Evolutionary conservation across 2,888 invertebrate genomes (phyloP), one percentile per base, ranked within the genome.

Genomic region (Tetragonula carbonaria): DNA sequence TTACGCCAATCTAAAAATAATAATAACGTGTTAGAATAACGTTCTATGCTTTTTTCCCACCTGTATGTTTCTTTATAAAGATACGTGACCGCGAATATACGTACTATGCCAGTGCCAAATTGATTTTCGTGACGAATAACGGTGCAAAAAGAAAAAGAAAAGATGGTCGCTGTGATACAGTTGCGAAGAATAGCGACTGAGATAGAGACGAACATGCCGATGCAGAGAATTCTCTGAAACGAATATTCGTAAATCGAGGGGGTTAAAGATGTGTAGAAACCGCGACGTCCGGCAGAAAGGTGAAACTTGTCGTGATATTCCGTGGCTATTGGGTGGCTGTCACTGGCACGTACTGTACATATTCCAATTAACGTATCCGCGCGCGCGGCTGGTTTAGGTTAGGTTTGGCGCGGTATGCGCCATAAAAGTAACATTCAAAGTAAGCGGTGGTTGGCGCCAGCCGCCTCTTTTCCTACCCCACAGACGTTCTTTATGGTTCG

Each of bases 341-440:
- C 80, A 80, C 80, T 76, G 80, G 45, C 65, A 70, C 51, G 65
- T 76, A 82, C 84, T 82, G 85, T 82, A 81, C 86, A 65, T 79
- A 77, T 84, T 84, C 85, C 89, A 88, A 89, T 89, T 89, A 89
- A 86, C 85, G 86, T 88, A 82, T 83, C 82, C 80, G 74, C 65
- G 86, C 80, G 74, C 65, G 86, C 76, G 82, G 85, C 67, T 85
- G 86, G 85, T 84, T 33, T 33, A 33, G 33, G 33, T 33, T 33
- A 33, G 33, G 33, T 33, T 81, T 84, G 88, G 87, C 88, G 88
- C 88, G 88, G 88, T 84, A 89, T 87, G 87, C 87, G 91, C 91
- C 90, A 92, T 91, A 92, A 92, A 92, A 91, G 91, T 89, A 90
- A 89, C 91, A 91, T 91, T 91, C 91, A 88, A 92, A 92, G 92